These are phyloP conservation scores for Drosophila sp. DNA, from an alignment of 1,140 invertebrate genomes.

Conservation along the genomic window DNA sequence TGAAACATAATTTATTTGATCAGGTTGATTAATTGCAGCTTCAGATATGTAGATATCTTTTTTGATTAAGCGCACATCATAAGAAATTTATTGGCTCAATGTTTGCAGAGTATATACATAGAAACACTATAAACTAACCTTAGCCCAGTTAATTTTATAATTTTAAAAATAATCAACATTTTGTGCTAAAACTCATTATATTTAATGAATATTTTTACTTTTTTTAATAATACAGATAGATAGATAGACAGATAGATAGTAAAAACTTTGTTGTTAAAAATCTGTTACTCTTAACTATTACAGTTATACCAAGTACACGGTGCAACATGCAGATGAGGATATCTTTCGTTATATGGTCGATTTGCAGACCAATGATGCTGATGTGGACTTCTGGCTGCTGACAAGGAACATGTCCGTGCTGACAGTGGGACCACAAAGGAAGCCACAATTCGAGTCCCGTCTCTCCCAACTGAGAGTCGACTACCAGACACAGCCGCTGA, in stretches of 20 bases:
- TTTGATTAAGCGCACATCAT: constrained; percentile 1
- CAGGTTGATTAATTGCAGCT: constrained; percentile 9
- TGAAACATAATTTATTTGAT: background rate
- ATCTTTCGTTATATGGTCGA: constrained; percentile 72
- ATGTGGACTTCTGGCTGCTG: constrained; percentile 71
- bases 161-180: too few species aligned
- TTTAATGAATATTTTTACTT: too few species aligned
- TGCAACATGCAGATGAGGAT: constrained; percentile 61
- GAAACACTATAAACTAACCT: too few species aligned
- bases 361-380: constrained; percentile 63
- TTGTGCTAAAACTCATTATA: too few species aligned
- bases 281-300: background rate
- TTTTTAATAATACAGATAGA: too few species aligned
- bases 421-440: constrained; percentile 57
- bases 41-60: background rate
- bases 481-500: constrained; percentile 66
- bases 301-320: constrained; percentile 75
- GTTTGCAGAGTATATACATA: background rate
- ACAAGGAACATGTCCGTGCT: constrained; percentile 70
- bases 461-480: constrained; percentile 54
- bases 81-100: background rate
- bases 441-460: constrained; percentile 60
- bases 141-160: too few species aligned
- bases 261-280: background rate
- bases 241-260: too few species aligned